phyloP scores from a whole-genome alignment of 2,888 invertebrate species.

The Podabrus alpinus region DNA sequence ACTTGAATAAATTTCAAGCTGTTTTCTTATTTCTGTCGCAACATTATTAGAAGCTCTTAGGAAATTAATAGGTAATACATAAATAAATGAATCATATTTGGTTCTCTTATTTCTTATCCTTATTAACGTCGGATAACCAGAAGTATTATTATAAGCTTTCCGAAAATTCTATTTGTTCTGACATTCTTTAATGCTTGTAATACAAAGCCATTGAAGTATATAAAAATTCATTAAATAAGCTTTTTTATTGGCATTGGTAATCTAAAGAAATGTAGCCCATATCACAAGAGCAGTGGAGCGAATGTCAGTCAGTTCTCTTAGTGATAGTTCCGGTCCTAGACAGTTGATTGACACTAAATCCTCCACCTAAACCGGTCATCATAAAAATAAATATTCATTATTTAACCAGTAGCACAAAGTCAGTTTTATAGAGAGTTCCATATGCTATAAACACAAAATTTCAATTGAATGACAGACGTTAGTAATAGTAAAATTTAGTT shows the following conservation, averaged over 20 bases:
- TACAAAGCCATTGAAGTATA: slow-evolving; percentile 24
- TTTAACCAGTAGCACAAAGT: slow-evolving; percentile 43
- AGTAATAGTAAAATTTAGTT: slow-evolving; percentile 43
- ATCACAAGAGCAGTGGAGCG: slow-evolving; percentile 20
- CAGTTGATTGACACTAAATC: slow-evolving; percentile 37
- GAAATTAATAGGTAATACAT: neutral
- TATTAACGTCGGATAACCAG: slow-evolving; percentile 12
- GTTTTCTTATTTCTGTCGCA: neutral
- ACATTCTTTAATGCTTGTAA: slow-evolving; percentile 21
- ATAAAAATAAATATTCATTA: slow-evolving; percentile 47
- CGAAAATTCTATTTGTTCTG: slow-evolving; percentile 15
- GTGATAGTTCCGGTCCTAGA: slow-evolving; percentile 25
- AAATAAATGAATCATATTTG: neutral
- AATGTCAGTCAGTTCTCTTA: slow-evolving; percentile 13
- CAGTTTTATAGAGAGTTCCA: slow-evolving; percentile 42
- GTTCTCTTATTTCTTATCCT: slow-evolving; percentile 7
- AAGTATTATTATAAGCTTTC: slow-evolving; percentile 20
- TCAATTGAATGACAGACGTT: slow-evolving; percentile 43
- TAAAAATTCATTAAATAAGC: slow-evolving; percentile 25
- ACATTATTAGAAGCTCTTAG: neutral
- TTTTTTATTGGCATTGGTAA: slow-evolving; percentile 28
- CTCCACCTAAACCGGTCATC: slow-evolving; percentile 35
- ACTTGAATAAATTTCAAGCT: neutral
- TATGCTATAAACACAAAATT: slow-evolving; percentile 44
- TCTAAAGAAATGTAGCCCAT: slow-evolving; percentile 12